Evolutionary conservation across 2,113 vertebrate species (phyloP), one percentile per base, ranked within the genome.

Genomic region (Phasianus colchicus): DNA sequence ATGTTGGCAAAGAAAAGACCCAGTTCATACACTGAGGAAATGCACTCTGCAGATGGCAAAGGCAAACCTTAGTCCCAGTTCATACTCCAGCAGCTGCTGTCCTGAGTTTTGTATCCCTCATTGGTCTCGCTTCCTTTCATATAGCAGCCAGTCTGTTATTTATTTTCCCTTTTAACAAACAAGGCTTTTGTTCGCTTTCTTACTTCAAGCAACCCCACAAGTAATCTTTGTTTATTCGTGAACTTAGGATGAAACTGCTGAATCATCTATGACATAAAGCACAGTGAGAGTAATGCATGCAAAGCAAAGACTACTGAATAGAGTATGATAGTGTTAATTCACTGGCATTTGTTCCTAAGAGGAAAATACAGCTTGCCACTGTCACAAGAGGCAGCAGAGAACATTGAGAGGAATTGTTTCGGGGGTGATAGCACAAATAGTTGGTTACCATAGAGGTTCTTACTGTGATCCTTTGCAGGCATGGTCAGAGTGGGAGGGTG

Each of bases 111-210:
- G 67, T 80, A 73, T 50, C 69, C 63, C 79, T 88, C 75, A 91
- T 92, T 95, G 84, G 87, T 96, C 83, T 95, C 27, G 16, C 89
- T 69, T 97, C 91, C 83, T 92, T 91, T 93, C 75, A 85, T 55
- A 73, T 61, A 81, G 40, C 43, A 95, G 57, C n/a, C 88, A 86
- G 75, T 25, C 43, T 85, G 32, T 74, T 93, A 48, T 64, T 88
- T 94, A 85, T 95, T 91, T 95, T 86, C n/a, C 52, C 57, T 83
- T 17, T 27, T 82, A 83, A 88, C 47, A 89, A 96, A 85, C 16
- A 38, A 60, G 50, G 47, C 34, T 91, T 95, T 96, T 96, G 92
- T 96, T 93, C 38, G 27, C 80, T 57, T 74, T 70, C 36, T 88
- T 93, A 82, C 87, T 93, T 89, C 60, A 76, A 88, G 55, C 48